Percentiles rank a stretch among this genome's conserved stretches.
These are phyloP conservation scores for Cynopterus sphinx DNA, from an alignment of 2,797 vertebrate genomes.

Conservation along the genomic window DNA sequence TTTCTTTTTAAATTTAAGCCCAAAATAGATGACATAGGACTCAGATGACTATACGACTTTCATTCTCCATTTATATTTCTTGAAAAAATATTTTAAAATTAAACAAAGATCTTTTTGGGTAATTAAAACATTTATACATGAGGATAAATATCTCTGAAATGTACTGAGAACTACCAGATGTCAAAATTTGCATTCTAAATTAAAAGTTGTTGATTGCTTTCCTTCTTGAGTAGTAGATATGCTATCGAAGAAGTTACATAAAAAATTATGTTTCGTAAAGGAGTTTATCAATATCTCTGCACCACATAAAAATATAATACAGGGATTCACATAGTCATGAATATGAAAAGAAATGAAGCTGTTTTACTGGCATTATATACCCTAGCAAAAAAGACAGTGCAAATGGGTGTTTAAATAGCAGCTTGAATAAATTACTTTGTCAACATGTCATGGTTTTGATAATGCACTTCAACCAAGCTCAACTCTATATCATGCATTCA, in stretches of 20 bases:
- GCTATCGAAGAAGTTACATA: not conserved
- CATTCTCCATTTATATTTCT: not conserved
- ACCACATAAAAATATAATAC: not conserved
- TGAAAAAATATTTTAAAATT: not conserved
- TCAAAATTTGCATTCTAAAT: not conserved
- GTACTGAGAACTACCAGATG: not conserved
- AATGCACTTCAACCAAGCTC: not conserved
- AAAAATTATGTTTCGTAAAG: conserved; percentile 13
- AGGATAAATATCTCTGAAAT: not conserved
- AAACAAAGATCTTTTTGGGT: not conserved
- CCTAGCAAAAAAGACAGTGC: not conserved
- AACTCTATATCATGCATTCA: not conserved
- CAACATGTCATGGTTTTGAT: not conserved
- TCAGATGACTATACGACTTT: not conserved
- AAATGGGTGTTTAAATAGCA: not conserved
- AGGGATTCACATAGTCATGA: not conserved
- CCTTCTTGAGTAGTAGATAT: not conserved
- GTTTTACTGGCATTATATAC: not conserved
- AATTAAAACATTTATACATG: not conserved
- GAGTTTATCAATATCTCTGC: not conserved
- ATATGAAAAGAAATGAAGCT: conserved; percentile 12
- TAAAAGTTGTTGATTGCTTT: not conserved
- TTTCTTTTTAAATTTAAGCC: conserved; percentile 1
- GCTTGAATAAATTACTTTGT: not conserved
- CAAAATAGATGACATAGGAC: not conserved